Conservation (phyloP, 2,797 vertebrate species). For the Moxostoma hubbsi region DNA sequence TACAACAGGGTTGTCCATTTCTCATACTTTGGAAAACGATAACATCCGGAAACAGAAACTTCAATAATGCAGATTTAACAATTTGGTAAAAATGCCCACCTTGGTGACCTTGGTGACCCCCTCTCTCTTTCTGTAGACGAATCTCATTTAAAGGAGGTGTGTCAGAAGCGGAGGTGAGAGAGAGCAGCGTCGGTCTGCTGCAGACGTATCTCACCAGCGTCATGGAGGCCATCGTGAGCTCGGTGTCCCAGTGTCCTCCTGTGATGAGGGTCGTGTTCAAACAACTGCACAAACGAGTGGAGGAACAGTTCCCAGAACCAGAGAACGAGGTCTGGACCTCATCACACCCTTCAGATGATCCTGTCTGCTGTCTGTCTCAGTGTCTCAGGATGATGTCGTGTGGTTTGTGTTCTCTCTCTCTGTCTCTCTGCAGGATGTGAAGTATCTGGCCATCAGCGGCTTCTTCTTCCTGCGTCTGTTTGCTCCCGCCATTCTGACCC, state of each 20-base stretch:
- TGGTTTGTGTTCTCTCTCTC: background rate
- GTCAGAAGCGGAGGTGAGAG: slow-evolving; percentile 80
- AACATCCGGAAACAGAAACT: no score
- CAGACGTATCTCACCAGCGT: slow-evolving; percentile 75
- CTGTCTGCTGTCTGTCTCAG: background rate
- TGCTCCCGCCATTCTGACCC: slow-evolving; percentile 87
- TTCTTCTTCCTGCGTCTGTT: slow-evolving; percentile 93
- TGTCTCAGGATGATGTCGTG: background rate
- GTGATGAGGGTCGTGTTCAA: slow-evolving; percentile 86
- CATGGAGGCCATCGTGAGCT: slow-evolving; percentile 74
- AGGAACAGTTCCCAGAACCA: slow-evolving; percentile 80
- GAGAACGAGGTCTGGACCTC: slow-evolving; percentile 82
- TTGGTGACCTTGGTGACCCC: background rate
- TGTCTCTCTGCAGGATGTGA: slow-evolving; percentile 79
- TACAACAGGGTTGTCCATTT: no score
- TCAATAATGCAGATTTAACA: no score
- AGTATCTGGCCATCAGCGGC: slow-evolving; percentile 88
- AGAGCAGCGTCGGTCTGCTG: slow-evolving; percentile 76
- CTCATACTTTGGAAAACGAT: no score
- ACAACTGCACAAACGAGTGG: slow-evolving; percentile 82
- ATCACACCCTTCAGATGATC: background rate
- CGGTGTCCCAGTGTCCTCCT: slow-evolving; percentile 79
- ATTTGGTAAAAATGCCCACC: no score
- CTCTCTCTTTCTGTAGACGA: slow-evolving; percentile 64
- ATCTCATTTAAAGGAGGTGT: slow-evolving; percentile 80